Evolutionary conservation across 92 coral and sea anemone species (phyloP), one percentile per base, ranked within the genome.

Genomic region (Zoanthus sansibaricus): DNA sequence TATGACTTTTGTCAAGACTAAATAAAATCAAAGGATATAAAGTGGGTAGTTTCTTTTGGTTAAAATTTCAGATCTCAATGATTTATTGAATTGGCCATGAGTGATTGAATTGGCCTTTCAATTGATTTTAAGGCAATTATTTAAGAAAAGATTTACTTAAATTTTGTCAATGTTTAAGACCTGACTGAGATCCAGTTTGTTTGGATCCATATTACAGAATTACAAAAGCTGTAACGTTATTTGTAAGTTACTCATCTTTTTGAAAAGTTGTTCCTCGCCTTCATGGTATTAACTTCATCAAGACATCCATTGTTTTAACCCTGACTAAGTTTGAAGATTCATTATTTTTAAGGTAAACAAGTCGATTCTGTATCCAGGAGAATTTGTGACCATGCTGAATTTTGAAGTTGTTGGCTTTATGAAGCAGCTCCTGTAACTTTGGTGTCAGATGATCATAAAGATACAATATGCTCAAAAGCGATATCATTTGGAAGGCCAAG

Each of bases 341-440:
- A 76, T 54, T 58, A 72, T 59, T 76, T 8, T 62, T 59, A 31
- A 86, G 31, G 54, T 62, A 82, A 42, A 88, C 77, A 44, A 32
- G 66, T 18, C 47, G 20, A 37, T 80, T 88, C 72, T 88, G 72
- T 66, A 79, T 71, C 91, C 91, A 88, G 87, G 87, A 88, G 62
- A 62, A 88, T 52, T 51, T 72, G 47, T 80, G 80, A 54, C 68
- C 74, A 25, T 71, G 59, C 49, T 71, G 82, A 51, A 1, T 37
- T 86, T 86, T 54, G 64, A 86, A 25, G 64, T 86, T 75, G 56
- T 86, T 86, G 32, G 89, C 85, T 20, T 77, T 72, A 6, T 45
- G 13, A 32, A 86, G 32, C 45, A 86, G 86, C 21, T 58, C 51
- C 67, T 86, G 89, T 30, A 66, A 10, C 72, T 75, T 86, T 54